These are phyloP conservation scores for Drosophila leontia DNA, from an alignment of 1,140 invertebrate species.

Conservation along the genomic window DNA sequence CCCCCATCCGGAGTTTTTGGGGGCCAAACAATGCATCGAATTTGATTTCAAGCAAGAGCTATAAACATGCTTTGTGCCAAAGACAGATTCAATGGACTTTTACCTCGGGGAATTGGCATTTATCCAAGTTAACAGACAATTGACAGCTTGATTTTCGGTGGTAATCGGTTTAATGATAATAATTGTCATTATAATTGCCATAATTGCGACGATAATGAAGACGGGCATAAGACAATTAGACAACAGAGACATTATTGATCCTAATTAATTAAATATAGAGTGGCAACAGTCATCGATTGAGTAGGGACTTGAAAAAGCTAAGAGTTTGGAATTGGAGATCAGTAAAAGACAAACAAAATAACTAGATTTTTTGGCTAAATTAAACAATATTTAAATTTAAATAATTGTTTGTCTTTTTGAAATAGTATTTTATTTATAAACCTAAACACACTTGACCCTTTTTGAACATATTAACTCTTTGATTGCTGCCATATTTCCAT, in stretches of 20 bases:
- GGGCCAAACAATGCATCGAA: constrained; percentile 17
- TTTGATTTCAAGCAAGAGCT: constrained; percentile 11
- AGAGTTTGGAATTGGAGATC: not conserved
- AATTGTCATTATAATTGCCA: constrained; percentile 40
- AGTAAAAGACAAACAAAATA: not conserved
- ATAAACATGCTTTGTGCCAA: constrained; percentile 6
- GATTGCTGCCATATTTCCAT: not conserved
- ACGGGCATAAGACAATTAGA: constrained; percentile 7
- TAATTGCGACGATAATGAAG: constrained; percentile 25
- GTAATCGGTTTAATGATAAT: constrained; percentile 23
- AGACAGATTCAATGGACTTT: not conserved
- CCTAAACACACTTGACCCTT: not conserved
- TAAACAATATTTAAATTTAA: too few species aligned
- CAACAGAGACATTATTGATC: constrained; percentile 10
- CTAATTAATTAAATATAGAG: constrained; percentile 16
- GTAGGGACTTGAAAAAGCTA: not conserved
- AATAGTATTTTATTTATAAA: not conserved
- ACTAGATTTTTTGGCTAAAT: too few species aligned
- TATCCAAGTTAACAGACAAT: constrained; percentile 25
- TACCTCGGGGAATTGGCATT: constrained; percentile 7
- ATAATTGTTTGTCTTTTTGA: too few species aligned
- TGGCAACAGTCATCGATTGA: not conserved
- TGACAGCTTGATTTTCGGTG: constrained; percentile 12
- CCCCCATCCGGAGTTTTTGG: constrained; percentile 5
- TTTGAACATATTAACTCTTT: not conserved